Evolutionary conservation across 1,140 invertebrate species (phyloP), one percentile per base, ranked within the genome.

Genomic region (Andricus grossulariae): DNA sequence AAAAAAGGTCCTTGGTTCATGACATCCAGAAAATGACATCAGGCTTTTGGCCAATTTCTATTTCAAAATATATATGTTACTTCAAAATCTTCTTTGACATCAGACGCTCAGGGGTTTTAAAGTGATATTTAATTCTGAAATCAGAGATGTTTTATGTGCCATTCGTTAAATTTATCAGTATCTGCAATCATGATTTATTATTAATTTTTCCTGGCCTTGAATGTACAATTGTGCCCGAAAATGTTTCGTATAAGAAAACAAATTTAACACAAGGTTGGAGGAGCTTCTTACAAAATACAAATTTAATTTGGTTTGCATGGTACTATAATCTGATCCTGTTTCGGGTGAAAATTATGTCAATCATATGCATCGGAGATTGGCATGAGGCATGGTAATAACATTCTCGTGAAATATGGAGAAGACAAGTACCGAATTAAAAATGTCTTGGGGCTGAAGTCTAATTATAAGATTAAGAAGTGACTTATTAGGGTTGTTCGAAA

Each of bases 241-340:
- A n/a, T 10, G n/a, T n/a, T 54, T 10, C 18, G 52, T 10, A 19
- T 18, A 19, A 18, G 16, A 54, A n/a, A 54, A 18, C 16, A n/a
- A 54, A n/a, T 19, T 18, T n/a, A 54, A 54, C 10, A n/a, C n/a
- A 18, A 19, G 18, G 16, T 54, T 16, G 52, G n/a, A 18, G 18
- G 52, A 54, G 52, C 52, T 54, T 16, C 18, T 54, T 54, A 54
- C 52, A 54, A 54, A 54, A 54, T 8, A 19, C 18, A 3, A 5
- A 54, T 54, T 54, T 18, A 10, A 19, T 18, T 54, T 54, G 18
- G 18, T 54, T 18, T 3, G 52, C 16, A 10, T 19, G 52, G 18
- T 54, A 54, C 52, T 54, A 54, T 54, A 54, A 54, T 54, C 52
- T 54, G 52, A 54, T 54, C 52, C 52, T 54, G 52, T 54, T 54